A percentile compares a stretch with the other conserved stretches of the same genome.
Evolutionary conservation across 2,113 vertebrate genomes (phyloP).

Genomic region (Pedetes capensis): DNA sequence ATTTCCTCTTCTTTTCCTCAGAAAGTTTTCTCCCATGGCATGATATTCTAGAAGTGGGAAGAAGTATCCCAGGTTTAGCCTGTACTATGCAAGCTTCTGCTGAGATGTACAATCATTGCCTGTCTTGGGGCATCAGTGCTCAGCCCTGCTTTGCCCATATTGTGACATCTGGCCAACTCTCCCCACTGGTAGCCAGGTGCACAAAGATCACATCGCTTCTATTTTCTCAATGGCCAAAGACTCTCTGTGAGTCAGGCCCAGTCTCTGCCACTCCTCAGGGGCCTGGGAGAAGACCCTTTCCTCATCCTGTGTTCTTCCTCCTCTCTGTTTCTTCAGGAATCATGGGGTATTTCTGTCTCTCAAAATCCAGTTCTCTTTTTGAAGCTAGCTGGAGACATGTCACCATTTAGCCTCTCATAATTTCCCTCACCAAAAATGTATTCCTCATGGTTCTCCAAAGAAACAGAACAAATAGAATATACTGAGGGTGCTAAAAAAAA

Average conservation of each 20-base stretch:
- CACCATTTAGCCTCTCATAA: not conserved
- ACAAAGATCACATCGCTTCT: not conserved
- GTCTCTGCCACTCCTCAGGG: not conserved
- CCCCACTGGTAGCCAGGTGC: not conserved
- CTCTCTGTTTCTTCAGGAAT: not conserved
- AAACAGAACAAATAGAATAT: too few relatives aligned
- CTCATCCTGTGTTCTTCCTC: not conserved
- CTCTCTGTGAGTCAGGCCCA: not conserved
- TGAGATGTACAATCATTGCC: not conserved
- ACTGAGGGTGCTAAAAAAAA: too few relatives aligned
- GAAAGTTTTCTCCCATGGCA: too few relatives aligned
- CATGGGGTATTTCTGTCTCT: too few relatives aligned
- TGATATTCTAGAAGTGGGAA: too few relatives aligned
- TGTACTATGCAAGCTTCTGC: not conserved
- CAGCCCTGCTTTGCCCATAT: not conserved
- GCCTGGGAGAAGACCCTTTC: not conserved
- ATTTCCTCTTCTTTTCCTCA: too few relatives aligned
- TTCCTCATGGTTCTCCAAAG: too few relatives aligned
- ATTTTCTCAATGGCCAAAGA: not conserved
- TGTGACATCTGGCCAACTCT: not conserved
- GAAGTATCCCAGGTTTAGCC: too few relatives aligned
- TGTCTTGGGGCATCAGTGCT: not conserved
- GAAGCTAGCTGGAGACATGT: not conserved
- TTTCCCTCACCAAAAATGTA: fast-evolving
- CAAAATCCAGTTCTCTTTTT: not conserved